Evolutionary conservation across 1,140 invertebrate species (phyloP), one percentile per base, ranked within the genome.

Genomic region (Sitophilus oryzae): DNA sequence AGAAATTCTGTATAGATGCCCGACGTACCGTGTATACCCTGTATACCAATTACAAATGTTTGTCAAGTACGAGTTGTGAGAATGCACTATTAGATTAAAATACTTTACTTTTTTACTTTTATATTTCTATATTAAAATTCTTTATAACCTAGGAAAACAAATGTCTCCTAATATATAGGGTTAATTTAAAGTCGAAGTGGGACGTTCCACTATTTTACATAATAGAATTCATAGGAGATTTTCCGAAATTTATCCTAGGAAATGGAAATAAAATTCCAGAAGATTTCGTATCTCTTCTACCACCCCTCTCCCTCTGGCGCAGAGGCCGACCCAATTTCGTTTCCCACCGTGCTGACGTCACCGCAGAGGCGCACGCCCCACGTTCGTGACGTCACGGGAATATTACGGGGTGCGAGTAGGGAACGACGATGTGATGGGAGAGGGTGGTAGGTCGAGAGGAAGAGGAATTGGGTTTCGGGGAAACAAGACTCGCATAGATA

Each of bases 401-500:
- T 41, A 4, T 41, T 15, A 15, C 19, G 14, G 38, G 38, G n/a
- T n/a, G n/a, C n/a, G n/a, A n/a, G n/a, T n/a, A n/a, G n/a, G n/a
- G n/a, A n/a, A n/a, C n/a, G n/a, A n/a, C n/a, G n/a, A n/a, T n/a
- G n/a, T n/a, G n/a, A n/a, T n/a, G n/a, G n/a, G n/a, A n/a, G n/a
- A n/a, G 38, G 18, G 10, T 18, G 38, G 36, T 8, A 36, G 47
- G 23, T 34, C 15, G 14, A 14, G 14, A 5, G 45, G 20, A 22
- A 9, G 4, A 41, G 18, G 18, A 41, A 41, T 41, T 19, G 38
- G 38, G 38, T 41, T 41, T 41, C 3, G 2, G 5, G 47, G 36
- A 20, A 49, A 34, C 49, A 35, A 42, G 37, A 35, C 37, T 20
- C 47, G 40, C 49, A 51, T 42, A 37, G 40, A 51, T 51, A 51